Evolutionary conservation across 2,113 vertebrate species (phyloP).

Genomic region (Propithecus coquereli): DNA sequence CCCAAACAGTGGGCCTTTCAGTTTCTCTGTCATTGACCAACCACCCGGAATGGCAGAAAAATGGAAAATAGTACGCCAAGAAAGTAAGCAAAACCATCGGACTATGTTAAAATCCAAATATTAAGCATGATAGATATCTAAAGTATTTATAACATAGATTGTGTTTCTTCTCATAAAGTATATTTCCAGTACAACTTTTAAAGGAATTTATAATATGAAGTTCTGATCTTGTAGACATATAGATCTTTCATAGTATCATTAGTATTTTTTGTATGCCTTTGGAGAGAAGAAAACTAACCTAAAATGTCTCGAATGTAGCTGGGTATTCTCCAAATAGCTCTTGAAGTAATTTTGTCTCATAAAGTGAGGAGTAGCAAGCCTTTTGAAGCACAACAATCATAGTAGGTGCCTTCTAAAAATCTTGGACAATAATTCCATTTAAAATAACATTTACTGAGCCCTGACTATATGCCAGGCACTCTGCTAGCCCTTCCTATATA

Average conservation of each 20-base stretch:
- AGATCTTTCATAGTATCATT: background rate
- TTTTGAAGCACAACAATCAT: background rate
- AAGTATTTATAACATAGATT: background rate
- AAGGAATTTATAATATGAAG: background rate
- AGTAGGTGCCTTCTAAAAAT: background rate
- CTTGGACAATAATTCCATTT: background rate
- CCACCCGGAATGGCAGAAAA: conserved; percentile 73
- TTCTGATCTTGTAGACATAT: background rate
- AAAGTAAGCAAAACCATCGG: conserved; percentile 82
- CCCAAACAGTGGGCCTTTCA: conserved; percentile 88
- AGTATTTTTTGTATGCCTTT: background rate
- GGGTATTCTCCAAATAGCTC: background rate
- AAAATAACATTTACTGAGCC: background rate
- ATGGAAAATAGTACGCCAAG: conserved; percentile 85
- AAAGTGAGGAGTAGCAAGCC: background rate
- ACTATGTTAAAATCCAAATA: background rate
- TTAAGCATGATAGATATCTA: background rate
- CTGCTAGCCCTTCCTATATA: background rate
- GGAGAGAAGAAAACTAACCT: background rate
- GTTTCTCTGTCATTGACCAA: conserved; percentile 83
- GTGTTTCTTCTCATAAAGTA: background rate
- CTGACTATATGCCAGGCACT: background rate
- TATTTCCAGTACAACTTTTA: background rate
- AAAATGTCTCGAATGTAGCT: background rate
- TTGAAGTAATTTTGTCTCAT: background rate